Conservation (phyloP, 2,888 invertebrate species). For the Elgonia sp. region DNA sequence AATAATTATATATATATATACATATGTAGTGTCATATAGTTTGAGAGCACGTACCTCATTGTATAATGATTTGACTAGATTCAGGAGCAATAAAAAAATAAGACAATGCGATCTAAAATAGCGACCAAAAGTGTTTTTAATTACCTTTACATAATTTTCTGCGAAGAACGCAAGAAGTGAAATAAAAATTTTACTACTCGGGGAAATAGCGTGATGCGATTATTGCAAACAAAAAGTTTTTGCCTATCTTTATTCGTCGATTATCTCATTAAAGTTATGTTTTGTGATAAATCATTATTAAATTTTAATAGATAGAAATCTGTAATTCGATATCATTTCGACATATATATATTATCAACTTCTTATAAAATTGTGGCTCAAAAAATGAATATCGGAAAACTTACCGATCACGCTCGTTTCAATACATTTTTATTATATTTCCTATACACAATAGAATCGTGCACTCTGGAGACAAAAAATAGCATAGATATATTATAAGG, state of each 20-base stretch:
- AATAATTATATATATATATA: no score
- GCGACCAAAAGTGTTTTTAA: slow-evolving; percentile 46
- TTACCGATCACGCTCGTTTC: slow-evolving; percentile 56
- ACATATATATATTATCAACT: not conserved
- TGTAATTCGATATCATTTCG: not conserved
- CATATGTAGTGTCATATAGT: not conserved
- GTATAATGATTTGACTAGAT: slow-evolving; percentile 19
- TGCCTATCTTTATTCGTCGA: not conserved
- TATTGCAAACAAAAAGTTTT: slow-evolving; percentile 15
- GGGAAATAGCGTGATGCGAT: slow-evolving; percentile 24
- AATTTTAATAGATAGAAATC: not conserved
- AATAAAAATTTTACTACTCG: slow-evolving; percentile 40
- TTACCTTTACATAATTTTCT: slow-evolving; percentile 51
- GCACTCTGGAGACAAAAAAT: slow-evolving; percentile 63
- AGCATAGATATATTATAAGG: slow-evolving; percentile 74
- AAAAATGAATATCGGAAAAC: slow-evolving; percentile 52
- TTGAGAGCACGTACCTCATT: slow-evolving; percentile 2
- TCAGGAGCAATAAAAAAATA: slow-evolving; percentile 38
- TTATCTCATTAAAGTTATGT: not conserved
- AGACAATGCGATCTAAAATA: slow-evolving; percentile 41
- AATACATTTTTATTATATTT: slow-evolving; percentile 63
- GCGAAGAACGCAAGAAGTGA: slow-evolving; percentile 40
- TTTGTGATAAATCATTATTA: not conserved
- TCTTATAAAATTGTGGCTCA: not conserved
- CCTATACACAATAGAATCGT: slow-evolving; percentile 71